Conservation (phyloP, 2,888 invertebrate species). For the Eulithis testata region DNA sequence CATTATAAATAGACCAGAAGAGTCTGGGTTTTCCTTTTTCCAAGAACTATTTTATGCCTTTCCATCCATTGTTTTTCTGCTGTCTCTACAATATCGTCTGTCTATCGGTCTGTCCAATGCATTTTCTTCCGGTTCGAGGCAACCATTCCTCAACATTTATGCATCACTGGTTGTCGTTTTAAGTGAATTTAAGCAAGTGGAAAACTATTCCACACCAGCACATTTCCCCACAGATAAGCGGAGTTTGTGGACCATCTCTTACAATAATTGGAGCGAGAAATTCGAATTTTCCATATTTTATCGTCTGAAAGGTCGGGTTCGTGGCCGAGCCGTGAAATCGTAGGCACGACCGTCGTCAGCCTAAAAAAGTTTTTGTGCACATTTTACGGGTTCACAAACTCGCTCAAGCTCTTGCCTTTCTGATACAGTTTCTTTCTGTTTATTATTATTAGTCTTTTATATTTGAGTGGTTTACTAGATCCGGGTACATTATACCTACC, state of each 20-base stretch:
- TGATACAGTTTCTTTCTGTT: slow-evolving; percentile 3
- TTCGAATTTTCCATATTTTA: slow-evolving; percentile 36
- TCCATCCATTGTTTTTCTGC: too few species aligned
- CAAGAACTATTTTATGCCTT: too few species aligned
- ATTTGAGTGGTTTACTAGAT: neutral
- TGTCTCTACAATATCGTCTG: too few species aligned
- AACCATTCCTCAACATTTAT: too few species aligned
- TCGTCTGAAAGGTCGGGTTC: slow-evolving; percentile 39
- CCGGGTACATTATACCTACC: too few species aligned
- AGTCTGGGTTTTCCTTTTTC: too few species aligned
- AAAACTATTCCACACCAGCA: slow-evolving; percentile 10
- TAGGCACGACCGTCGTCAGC: slow-evolving; percentile 46
- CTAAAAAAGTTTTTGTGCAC: slow-evolving; percentile 21
- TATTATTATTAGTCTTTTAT: neutral
- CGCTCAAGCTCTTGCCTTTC: slow-evolving; percentile 8
- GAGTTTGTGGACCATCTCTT: slow-evolving; percentile 22
- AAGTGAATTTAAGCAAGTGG: neutral
- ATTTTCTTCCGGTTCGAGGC: too few species aligned
- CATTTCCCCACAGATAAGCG: slow-evolving; percentile 25
- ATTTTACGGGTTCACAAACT: slow-evolving; percentile 17
- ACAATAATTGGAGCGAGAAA: slow-evolving; percentile 40
- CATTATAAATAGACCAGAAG: too few species aligned
- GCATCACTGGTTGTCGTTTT: too few species aligned
- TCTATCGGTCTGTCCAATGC: too few species aligned
- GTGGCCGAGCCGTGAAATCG: slow-evolving; percentile 52